Base-by-base conservation (phyloP, 35 echinoderm and acorn worm species). In the Anneissia japonica region DNA sequence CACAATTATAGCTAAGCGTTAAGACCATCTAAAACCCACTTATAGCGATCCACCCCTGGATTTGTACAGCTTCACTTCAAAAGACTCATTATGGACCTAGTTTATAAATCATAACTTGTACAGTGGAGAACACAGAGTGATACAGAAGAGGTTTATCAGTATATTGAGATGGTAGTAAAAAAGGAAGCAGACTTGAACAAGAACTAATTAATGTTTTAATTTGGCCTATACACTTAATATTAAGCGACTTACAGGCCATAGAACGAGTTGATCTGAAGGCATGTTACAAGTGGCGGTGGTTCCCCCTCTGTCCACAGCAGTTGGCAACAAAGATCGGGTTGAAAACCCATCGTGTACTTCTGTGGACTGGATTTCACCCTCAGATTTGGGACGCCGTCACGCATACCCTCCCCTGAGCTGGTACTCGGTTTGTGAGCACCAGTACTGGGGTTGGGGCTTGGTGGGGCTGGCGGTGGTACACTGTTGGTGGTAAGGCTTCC, bases 171-270 rank as follows among this genome's bases (percentile, higher is more conserved):
- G n/a, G n/a, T n/a, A n/a, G n/a, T n/a, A n/a, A n/a, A n/a, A n/a
- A n/a, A n/a, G n/a, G n/a, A n/a, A n/a, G n/a, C n/a, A n/a, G n/a
- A n/a, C n/a, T n/a, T n/a, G n/a, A n/a, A n/a, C n/a, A n/a, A n/a
- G n/a, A n/a, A n/a, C n/a, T n/a, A n/a, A n/a, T n/a, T n/a, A n/a
- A n/a, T n/a, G n/a, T n/a, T n/a, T n/a, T n/a, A n/a, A n/a, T n/a
- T n/a, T n/a, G n/a, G n/a, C n/a, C n/a, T n/a, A n/a, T n/a, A n/a
- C n/a, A n/a, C n/a, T n/a, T n/a, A n/a, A n/a, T n/a, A n/a, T n/a
- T n/a, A n/a, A n/a, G n/a, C 30, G 51, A 95, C 92, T 94, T 88
- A 94, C 96, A 99, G 75, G 37, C 96, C 96, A 87, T 99, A 99
- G 17, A 88, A 88, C 37, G 96, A 94, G 80, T 91, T 99, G 75